Evolutionary conservation across 2,888 invertebrate genomes (phyloP), one percentile per base, ranked within the genome.

Genomic region (Drepana falcataria): DNA sequence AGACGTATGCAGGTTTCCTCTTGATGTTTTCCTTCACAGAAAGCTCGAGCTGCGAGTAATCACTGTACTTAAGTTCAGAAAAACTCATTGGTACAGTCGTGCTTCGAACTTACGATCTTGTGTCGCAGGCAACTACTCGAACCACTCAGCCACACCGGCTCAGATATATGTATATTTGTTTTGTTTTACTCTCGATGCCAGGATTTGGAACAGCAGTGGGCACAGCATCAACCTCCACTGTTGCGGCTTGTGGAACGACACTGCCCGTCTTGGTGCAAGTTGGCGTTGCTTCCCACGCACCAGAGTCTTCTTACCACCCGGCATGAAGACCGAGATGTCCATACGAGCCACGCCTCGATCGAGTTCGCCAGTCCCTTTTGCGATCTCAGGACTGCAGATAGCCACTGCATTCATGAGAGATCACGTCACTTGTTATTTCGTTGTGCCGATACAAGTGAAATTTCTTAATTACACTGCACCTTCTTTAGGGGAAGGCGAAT

Each of bases 211-310:
- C 56, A 59, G 68, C 6, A 71, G 73, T 41, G 21, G 64, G 0
- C 77, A 73, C 5, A 68, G 79, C 2, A 73, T 88, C 51, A 84
- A 83, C 60, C 54, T 87, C 33, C 71, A 78, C 35, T 77, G 71
- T 57, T 81, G 80, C 57, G 82, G 83, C 0, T 55, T 88, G 2
- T 85, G 82, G 81, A 67, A 77, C 35, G 80, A 77, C 0, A 68
- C 59, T 0, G 79, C 76, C 2, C 69, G 75, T 2, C 63, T 78
- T 3, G 85, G 85, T 0, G 86, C 86, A 0, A 73, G 73, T 48
- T 88, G 85, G 86, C 49, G 59, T 33, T 77, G 77, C 57, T 74
- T 63, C 34, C 87, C 87, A 2, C 76, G 69, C n/a, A 85, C 77
- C 2, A 76, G 83, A 59, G 69, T 80, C 53, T 70, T 73, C 35